Conservation (phyloP, 2,797 vertebrate genomes). For the Buphagus erythrorhynchus region DNA sequence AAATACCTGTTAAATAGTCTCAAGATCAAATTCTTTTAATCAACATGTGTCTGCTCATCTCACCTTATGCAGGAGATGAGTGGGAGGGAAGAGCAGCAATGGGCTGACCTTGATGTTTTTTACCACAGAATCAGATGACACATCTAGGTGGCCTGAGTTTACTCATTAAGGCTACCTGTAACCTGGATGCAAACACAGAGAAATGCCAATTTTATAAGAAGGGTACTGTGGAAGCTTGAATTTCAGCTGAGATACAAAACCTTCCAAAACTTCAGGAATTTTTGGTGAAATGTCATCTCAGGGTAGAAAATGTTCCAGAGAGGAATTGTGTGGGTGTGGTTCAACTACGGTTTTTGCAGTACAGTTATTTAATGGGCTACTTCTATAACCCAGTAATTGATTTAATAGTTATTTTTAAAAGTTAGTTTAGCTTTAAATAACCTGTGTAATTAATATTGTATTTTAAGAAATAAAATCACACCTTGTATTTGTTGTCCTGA, state of each 20-base stretch:
- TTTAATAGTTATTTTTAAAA: neutral
- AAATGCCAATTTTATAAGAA: neutral
- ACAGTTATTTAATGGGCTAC: neutral
- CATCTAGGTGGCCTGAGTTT: neutral
- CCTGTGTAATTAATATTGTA: neutral
- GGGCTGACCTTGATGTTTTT: neutral
- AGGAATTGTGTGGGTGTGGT: neutral
- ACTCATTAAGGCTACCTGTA: neutral
- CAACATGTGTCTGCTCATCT: neutral
- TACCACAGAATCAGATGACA: neutral
- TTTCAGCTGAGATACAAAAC: neutral
- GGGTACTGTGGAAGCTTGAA: neutral
- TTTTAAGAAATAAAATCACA: neutral
- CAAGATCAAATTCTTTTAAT: neutral
- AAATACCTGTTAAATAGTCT: neutral
- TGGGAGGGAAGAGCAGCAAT: neutral
- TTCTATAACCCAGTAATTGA: neutral
- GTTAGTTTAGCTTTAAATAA: neutral
- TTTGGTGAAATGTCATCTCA: neutral
- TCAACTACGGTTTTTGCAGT: neutral
- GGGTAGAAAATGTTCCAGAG: neutral
- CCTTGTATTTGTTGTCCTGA: neutral
- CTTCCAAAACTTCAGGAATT: neutral
- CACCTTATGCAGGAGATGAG: rapidly evolving
- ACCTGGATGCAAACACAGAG: neutral